Conservation (phyloP, 1,140 invertebrate genomes). For the Papilio polyxenes region DNA sequence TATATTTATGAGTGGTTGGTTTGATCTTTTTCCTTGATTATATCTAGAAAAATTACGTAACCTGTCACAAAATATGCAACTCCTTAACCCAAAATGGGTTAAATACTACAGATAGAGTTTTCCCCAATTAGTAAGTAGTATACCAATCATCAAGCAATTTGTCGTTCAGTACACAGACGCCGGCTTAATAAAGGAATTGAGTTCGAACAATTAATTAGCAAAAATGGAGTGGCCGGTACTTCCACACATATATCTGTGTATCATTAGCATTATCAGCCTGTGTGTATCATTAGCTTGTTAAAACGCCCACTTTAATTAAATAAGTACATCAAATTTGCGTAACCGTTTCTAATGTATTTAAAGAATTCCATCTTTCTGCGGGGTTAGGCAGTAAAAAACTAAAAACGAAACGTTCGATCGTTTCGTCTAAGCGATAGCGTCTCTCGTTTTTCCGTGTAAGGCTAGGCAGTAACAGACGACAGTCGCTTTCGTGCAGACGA, state of each 20-base stretch:
- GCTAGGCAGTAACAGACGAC: too few species aligned
- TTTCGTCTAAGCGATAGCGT: too few species aligned
- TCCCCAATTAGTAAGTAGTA: not conserved
- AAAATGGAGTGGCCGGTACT: not conserved
- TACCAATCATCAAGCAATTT: not conserved
- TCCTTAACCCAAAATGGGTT: not conserved
- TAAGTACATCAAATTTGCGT: not conserved
- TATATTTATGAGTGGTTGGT: too few species aligned
- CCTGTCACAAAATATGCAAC: not conserved
- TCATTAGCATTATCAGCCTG: not conserved
- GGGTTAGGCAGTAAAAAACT: too few species aligned
- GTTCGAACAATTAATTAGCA: not conserved
- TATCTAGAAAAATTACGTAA: not conserved
- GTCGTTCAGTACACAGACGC: not conserved
- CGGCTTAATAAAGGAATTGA: not conserved
- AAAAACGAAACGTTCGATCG: too few species aligned
- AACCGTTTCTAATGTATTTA: not conserved
- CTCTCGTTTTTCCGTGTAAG: too few species aligned
- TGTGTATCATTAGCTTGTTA: not conserved
- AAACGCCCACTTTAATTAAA: not conserved
- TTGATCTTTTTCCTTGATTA: too few species aligned
- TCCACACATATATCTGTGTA: too few species aligned
- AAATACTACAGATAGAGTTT: not conserved
- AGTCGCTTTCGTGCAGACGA: too few species aligned
- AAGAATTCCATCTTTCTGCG: not conserved